A percentile compares a stretch with the other conserved stretches of the same genome.
phyloP scores from a whole-genome alignment of 2,113 vertebrate genomes.

The Himantopus leucocephalus region DNA sequence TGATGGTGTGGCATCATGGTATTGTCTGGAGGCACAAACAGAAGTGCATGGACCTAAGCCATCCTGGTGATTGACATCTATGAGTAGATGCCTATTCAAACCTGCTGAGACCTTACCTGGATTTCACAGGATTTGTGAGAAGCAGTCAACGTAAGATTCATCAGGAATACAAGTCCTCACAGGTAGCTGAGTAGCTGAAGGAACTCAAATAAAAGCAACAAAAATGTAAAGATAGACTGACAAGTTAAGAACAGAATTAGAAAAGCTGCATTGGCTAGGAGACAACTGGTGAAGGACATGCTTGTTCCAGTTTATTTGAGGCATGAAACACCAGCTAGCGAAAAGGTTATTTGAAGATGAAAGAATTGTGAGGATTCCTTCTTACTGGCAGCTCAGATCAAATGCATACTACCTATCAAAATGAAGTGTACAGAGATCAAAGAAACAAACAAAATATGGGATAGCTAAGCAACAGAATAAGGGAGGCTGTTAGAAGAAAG shows the following conservation, averaged over 20 bases:
- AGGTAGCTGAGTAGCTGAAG: not conserved
- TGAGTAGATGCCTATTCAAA: not conserved
- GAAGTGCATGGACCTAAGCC: not conserved
- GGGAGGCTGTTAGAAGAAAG: not conserved
- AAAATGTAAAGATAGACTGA: not conserved
- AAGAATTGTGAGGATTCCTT: not conserved
- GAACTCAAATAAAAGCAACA: not conserved
- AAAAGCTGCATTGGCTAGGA: conserved; percentile 1
- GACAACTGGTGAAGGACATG: not conserved
- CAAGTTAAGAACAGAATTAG: not conserved
- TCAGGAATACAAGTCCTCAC: conserved; percentile 16
- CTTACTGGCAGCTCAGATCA: not conserved
- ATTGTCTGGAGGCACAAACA: not conserved
- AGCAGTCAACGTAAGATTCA: not conserved
- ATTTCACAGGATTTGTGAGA: conserved; percentile 10
- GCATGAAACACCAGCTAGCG: not conserved
- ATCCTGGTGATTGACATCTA: not conserved
- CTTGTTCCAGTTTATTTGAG: conserved; percentile 3
- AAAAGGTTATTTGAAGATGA: not conserved
- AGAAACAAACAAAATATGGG: not conserved
- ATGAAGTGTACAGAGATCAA: not conserved
- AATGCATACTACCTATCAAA: not conserved
- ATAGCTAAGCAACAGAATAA: not conserved
- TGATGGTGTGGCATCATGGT: not conserved
- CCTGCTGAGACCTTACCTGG: not conserved